These are phyloP conservation scores for Listrodromus nycthemerus DNA, from an alignment of 2,888 invertebrate species.

Conservation along the genomic window DNA sequence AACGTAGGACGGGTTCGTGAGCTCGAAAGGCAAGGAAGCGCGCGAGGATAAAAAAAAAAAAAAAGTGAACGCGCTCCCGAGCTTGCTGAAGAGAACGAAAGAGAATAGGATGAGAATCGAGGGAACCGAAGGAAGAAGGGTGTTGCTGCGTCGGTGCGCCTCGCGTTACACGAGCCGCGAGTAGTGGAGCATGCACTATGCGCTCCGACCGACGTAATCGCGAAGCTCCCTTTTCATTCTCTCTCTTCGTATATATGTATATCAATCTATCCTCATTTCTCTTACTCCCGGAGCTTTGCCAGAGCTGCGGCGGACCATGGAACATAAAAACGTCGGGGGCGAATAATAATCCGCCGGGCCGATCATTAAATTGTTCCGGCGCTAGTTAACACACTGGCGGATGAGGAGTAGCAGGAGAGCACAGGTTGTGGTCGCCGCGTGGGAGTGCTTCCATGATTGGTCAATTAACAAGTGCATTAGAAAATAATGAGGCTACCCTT, in stretches of 20 bases:
- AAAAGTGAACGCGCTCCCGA: slow-evolving; percentile 53
- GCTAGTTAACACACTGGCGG: slow-evolving; percentile 81
- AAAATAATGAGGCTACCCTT: slow-evolving; percentile 81
- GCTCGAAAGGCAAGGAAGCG: slow-evolving; percentile 47
- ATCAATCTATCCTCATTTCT: slow-evolving; percentile 13
- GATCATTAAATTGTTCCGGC: slow-evolving; percentile 84
- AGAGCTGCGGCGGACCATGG: slow-evolving; percentile 66
- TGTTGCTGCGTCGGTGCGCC: slow-evolving; percentile 40
- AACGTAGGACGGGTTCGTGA: slow-evolving; percentile 20
- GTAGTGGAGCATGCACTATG: slow-evolving; percentile 55
- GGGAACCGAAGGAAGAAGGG: slow-evolving; percentile 55
- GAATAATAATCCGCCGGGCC: slow-evolving; percentile 78
- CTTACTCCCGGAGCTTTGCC: slow-evolving; percentile 20
- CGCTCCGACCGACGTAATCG: slow-evolving; percentile 52
- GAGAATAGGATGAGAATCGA: slow-evolving; percentile 61
- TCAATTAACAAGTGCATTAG: slow-evolving; percentile 83
- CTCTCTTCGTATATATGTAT: slow-evolving; percentile 1
- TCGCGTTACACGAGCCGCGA: slow-evolving; percentile 23
- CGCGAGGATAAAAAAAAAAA: slow-evolving; percentile 28
- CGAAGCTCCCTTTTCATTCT: slow-evolving; percentile 44
- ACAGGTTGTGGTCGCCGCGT: slow-evolving; percentile 63
- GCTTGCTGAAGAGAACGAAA: slow-evolving; percentile 57
- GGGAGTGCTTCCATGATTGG: slow-evolving; percentile 80
- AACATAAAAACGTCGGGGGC: slow-evolving; percentile 71
- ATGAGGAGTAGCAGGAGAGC: slow-evolving; percentile 48